Evolutionary conservation across 1,140 invertebrate species (phyloP).

Genomic region (Anagrus nilaparvatae): DNA sequence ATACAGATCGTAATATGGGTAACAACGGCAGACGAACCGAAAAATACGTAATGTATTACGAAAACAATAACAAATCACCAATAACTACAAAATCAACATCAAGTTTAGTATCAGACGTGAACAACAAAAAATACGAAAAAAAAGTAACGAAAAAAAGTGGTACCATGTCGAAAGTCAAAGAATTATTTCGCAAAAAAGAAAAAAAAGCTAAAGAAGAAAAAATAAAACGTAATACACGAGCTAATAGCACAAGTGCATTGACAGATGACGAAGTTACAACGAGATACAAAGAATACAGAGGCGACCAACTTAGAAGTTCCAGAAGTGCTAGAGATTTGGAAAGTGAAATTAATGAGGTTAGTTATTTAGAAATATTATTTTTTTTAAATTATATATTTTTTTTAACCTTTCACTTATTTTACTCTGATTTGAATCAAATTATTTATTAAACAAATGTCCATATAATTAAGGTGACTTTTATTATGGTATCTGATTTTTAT

Average conservation of each 20-base stretch:
- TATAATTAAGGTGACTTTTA: no score
- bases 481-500: no score
- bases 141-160: constrained; percentile 35
- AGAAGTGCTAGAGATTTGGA: constrained; percentile 35
- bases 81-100: constrained; percentile 33
- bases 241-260: constrained; percentile 29
- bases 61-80: constrained; percentile 16
- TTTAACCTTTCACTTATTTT: not conserved
- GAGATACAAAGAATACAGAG: constrained; percentile 37
- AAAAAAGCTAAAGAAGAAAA: constrained; percentile 38
- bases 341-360: constrained; percentile 37
- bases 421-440: no score
- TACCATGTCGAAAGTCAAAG: constrained; percentile 39
- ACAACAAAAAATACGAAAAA: constrained; percentile 39
- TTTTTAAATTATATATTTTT: not conserved
- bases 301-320: constrained; percentile 34
- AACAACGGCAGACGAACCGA: constrained; percentile 25
- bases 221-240: constrained; percentile 26
- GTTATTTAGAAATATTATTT: constrained; percentile 12
- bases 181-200: constrained; percentile 38
- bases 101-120: constrained; percentile 19
- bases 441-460: no score
- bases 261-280: constrained; percentile 37
- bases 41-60: constrained; percentile 38
- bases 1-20: constrained; percentile 45